Evolutionary conservation across 2,888 invertebrate genomes (phyloP), one percentile per base, ranked within the genome.

Genomic region (Omphaloscelis lunosa): DNA sequence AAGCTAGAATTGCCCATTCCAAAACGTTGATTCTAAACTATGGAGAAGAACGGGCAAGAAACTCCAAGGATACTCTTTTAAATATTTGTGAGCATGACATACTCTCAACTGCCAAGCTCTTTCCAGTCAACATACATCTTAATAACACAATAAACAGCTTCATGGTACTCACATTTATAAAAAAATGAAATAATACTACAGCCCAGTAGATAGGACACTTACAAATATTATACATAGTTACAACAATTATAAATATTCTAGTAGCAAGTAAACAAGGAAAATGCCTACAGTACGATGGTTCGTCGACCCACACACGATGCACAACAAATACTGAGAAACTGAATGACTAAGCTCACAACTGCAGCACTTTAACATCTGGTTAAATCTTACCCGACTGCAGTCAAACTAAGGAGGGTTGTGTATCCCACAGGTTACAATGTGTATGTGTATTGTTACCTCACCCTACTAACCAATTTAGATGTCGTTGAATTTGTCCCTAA

Each of bases 221-320:
- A 39, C 7, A 75, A 69, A 48, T 75, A 75, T 11, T 48, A 66
- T 20, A 27, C 58, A 34, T 72, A 77, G 34, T 34, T 29, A 58
- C 29, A 63, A 80, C 6, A 80, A 79, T 79, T 79, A 80, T 79
- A 80, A 78, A 74, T 78, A 80, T 74, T 79, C 68, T 77, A 83
- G 73, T 69, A 51, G 56, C 23, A 61, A 73, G 82, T 76, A 75
- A 77, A 82, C 74, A 79, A 88, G 85, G 88, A 85, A 80, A 88
- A 86, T 84, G 77, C 61, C 70, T 77, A 67, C 72, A 78, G 58
- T 23, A 23, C 59, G 51, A 39, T 68, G 70, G 88, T 82, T 86
- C 87, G 75, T 51, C 84, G 71, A 85, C 85, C 86, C 65, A 75
- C 78, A 72, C 68, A 59, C 71, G 68, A 73, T 63, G 71, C 63